Evolutionary conservation across 2,113 vertebrate genomes (phyloP).

Genomic region (Ciconia boyciana): DNA sequence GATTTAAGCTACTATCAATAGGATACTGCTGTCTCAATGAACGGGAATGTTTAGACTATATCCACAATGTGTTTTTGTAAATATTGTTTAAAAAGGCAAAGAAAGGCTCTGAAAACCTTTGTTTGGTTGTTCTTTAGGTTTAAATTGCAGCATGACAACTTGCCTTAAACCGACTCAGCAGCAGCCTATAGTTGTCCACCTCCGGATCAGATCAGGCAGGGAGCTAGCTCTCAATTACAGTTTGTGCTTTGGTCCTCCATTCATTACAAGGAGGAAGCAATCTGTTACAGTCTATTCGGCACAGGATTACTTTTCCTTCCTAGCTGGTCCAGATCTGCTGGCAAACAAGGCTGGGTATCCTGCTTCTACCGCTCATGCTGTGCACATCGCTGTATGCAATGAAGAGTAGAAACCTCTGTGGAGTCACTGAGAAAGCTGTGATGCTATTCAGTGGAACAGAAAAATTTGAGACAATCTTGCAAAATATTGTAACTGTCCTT

Average conservation of each 20-base stretch:
- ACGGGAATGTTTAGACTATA: background rate
- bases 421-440: background rate
- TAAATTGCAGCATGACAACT: background rate
- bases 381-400: rapidly evolving
- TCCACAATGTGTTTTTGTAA: background rate
- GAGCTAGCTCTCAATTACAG: background rate
- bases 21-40: background rate
- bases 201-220: background rate
- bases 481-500: background rate
- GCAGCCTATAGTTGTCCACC: background rate
- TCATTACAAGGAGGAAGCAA: background rate
- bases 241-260: background rate
- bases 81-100: background rate
- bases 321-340: background rate
- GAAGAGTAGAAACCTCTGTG: background rate
- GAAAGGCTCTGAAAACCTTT: background rate
- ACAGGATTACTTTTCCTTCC: background rate
- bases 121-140: background rate
- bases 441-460: background rate
- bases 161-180: background rate
- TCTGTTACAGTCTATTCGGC: background rate
- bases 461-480: background rate
- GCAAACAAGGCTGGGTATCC: background rate
- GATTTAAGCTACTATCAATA: background rate
- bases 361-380: background rate